Conservation (phyloP, 2,797 vertebrate species). For the Strix occidentalis region DNA sequence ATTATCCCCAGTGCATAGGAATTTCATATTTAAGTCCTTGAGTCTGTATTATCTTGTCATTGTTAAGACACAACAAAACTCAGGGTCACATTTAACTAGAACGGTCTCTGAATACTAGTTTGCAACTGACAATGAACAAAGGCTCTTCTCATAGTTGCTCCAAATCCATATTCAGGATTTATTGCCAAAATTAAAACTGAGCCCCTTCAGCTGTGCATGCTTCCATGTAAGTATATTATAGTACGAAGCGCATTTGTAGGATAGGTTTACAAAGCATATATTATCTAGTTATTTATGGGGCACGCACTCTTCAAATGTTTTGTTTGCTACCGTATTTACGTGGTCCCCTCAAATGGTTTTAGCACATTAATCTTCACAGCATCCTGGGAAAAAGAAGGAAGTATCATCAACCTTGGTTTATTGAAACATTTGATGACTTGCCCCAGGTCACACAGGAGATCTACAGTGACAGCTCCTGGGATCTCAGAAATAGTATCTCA, state of each 20-base stretch:
- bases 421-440: background rate
- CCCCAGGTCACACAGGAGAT: background rate
- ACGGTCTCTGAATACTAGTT: background rate
- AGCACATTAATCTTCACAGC: background rate
- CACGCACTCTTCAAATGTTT: rapidly evolving
- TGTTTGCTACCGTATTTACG: background rate
- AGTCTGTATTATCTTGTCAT: background rate
- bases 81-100: rapidly evolving
- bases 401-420: background rate
- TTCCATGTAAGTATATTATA: rapidly evolving
- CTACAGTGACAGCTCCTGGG: background rate
- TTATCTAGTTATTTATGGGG: rapidly evolving
- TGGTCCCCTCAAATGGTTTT: background rate
- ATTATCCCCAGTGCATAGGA: background rate
- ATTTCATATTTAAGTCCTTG: background rate
- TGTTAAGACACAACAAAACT: background rate
- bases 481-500: background rate
- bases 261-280: background rate
- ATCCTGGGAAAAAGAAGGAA: background rate
- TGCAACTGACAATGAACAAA: rapidly evolving
- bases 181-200: background rate
- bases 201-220: background rate
- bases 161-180: background rate
- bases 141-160: background rate
- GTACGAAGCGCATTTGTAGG: rapidly evolving